These are phyloP conservation scores for Psittacula echo DNA, from an alignment of 2,797 vertebrate genomes.

Conservation along the genomic window DNA sequence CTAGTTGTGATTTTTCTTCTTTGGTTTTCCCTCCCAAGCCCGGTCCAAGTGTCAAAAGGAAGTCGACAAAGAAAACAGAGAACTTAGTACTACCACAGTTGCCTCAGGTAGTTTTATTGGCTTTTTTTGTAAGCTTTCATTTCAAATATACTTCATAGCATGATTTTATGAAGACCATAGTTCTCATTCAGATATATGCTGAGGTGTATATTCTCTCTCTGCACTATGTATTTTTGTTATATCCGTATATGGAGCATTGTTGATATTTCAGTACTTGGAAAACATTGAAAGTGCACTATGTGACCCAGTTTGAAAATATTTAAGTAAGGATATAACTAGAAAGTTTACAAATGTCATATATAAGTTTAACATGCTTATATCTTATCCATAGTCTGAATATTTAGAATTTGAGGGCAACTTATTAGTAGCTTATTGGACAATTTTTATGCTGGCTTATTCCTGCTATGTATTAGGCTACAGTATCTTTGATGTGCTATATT, in stretches of 20 bases:
- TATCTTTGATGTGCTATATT: not conserved
- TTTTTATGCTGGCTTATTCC: not conserved
- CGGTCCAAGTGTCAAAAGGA: constrained; percentile 38
- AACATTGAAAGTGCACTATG: not conserved
- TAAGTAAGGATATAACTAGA: not conserved
- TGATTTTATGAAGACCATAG: not conserved
- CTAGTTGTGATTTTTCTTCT: not conserved
- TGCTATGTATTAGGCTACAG: not conserved
- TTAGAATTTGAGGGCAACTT: not conserved
- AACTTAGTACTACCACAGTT: constrained; percentile 60
- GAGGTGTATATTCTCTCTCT: not conserved
- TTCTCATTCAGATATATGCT: not conserved
- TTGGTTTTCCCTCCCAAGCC: constrained; percentile 10
- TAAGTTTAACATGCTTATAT: not conserved
- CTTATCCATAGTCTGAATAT: not conserved
- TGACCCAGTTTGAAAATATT: not conserved
- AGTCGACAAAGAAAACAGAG: constrained; percentile 19
- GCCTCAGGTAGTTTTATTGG: constrained; percentile 59
- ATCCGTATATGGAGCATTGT: not conserved
- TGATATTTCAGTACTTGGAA: not conserved
- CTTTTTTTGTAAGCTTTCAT: not conserved
- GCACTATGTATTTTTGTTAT: not conserved
- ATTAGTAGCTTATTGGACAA: not conserved
- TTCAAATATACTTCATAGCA: not conserved
- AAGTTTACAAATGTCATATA: not conserved